Percentiles rank a stretch among this genome's conserved stretches.
These are phyloP conservation scores for Acarapis woodi DNA, from an alignment of 1,140 invertebrate species.

Conservation along the genomic window DNA sequence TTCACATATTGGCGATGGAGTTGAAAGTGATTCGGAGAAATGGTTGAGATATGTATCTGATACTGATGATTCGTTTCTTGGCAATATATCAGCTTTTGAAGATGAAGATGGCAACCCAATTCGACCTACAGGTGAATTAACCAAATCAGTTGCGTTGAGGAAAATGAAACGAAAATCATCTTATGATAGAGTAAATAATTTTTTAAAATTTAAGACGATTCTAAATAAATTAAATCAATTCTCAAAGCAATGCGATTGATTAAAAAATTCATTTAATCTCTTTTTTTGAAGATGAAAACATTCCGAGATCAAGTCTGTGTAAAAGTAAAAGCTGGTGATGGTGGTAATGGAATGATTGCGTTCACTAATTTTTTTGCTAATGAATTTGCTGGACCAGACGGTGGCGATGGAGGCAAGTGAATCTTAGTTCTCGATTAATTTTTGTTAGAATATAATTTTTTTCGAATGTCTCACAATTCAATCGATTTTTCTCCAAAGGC, in stretches of 20 bases:
- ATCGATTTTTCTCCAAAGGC: too few relatives aligned
- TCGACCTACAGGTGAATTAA: neutral
- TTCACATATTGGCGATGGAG: too few relatives aligned
- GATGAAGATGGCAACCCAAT: constrained; percentile 1
- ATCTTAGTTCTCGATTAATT: too few relatives aligned
- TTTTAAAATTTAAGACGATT: too few relatives aligned
- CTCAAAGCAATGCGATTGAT: neutral
- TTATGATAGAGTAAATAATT: neutral
- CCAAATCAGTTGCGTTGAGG: constrained; percentile 2
- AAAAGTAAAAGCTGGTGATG: constrained; percentile 39
- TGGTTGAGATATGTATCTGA: neutral
- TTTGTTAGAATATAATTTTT: too few relatives aligned
- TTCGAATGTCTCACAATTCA: too few relatives aligned
- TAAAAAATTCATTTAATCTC: neutral
- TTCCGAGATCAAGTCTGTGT: constrained; percentile 23
- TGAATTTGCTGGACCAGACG: constrained; percentile 69
- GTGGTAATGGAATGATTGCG: constrained; percentile 67
- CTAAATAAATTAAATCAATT: neutral
- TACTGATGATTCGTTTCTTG: neutral
- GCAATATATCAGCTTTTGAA: neutral
- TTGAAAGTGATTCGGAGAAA: constrained; percentile 1
- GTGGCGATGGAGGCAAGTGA: constrained; percentile 92
- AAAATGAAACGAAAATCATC: neutral
- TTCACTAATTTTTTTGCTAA: constrained; percentile 47
- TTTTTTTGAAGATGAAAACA: neutral